Conservation (phyloP, 2,888 invertebrate genomes). For the Eulithis prunata region DNA sequence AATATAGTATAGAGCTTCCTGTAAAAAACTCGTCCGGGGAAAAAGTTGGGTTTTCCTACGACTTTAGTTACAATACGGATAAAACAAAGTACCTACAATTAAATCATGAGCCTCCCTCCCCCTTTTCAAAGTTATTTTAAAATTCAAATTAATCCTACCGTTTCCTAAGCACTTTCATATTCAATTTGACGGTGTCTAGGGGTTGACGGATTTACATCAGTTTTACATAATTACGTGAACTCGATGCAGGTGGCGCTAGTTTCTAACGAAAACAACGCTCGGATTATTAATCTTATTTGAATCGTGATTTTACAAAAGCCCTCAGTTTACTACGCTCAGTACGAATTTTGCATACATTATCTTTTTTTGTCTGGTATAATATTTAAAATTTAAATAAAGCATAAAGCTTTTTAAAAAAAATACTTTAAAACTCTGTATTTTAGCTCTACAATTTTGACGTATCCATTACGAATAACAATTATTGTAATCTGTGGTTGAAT, state of each 20-base stretch:
- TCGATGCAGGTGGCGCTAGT: constrained; percentile 43
- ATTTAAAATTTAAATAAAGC: no score
- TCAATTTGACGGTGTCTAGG: constrained; percentile 50
- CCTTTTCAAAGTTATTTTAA: constrained; percentile 45
- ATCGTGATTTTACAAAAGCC: constrained; percentile 10
- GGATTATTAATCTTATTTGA: constrained; percentile 27
- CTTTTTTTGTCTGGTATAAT: no score
- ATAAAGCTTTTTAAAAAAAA: no score
- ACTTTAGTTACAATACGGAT: neutral
- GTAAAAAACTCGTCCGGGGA: no score
- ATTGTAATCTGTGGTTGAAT: no score
- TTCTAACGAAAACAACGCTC: constrained; percentile 33
- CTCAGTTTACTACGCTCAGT: neutral
- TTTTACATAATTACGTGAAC: constrained; percentile 59
- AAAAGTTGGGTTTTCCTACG: no score
- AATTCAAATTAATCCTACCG: constrained; percentile 47
- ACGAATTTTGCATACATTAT: neutral
- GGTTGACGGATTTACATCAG: constrained; percentile 59
- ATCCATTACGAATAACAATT: no score
- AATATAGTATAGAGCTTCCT: no score
- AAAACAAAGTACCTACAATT: constrained; percentile 11
- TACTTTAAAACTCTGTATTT: no score
- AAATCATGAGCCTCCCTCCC: constrained; percentile 29
- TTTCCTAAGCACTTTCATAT: constrained; percentile 48
- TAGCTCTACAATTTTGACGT: no score